phyloP scores from a whole-genome alignment of 2,888 invertebrate genomes.

The Incurvaria masculella region DNA sequence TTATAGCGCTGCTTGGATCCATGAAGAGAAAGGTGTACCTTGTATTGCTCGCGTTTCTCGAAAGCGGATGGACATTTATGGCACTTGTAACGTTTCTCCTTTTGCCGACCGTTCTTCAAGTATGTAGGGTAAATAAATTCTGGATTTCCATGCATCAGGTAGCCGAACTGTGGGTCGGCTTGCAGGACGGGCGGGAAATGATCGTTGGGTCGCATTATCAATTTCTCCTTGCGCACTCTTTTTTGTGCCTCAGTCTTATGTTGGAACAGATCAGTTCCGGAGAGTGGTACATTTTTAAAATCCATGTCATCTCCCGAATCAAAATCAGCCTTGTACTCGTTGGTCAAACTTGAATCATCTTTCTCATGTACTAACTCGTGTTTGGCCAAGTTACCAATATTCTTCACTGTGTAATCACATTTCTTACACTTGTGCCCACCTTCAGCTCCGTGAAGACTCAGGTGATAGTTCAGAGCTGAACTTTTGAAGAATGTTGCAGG shows the following conservation, averaged over 20 bases:
- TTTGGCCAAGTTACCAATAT: conserved; percentile 63
- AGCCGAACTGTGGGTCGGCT: conserved; percentile 66
- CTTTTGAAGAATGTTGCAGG: conserved; percentile 72
- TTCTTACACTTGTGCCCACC: conserved; percentile 65
- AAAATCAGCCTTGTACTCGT: conserved; percentile 31
- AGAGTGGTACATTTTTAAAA: conserved; percentile 56
- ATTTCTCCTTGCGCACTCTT: conserved; percentile 45
- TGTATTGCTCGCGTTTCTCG: conserved; percentile 81
- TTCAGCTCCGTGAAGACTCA: conserved; percentile 62
- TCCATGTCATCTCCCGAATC: conserved; percentile 49
- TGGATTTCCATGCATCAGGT: conserved; percentile 70
- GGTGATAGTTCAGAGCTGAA: conserved; percentile 67
- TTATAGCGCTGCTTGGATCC: conserved; percentile 80
- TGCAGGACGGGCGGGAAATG: conserved; percentile 52
- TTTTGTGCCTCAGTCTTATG: conserved; percentile 60
- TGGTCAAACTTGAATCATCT: conserved; percentile 24
- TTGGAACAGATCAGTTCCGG: conserved; percentile 64
- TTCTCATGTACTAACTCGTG: conserved; percentile 59
- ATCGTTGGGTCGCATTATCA: conserved; percentile 49
- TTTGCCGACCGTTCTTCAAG: conserved; percentile 68
- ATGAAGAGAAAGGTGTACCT: conserved; percentile 77
- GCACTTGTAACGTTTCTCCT: conserved; percentile 78
- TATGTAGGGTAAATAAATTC: conserved; percentile 74
- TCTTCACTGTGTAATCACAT: conserved; percentile 69
- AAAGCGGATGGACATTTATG: conserved; percentile 86